These are phyloP conservation scores for Digitonthophagus gazella DNA, from an alignment of 2,888 invertebrate species.

Conservation along the genomic window DNA sequence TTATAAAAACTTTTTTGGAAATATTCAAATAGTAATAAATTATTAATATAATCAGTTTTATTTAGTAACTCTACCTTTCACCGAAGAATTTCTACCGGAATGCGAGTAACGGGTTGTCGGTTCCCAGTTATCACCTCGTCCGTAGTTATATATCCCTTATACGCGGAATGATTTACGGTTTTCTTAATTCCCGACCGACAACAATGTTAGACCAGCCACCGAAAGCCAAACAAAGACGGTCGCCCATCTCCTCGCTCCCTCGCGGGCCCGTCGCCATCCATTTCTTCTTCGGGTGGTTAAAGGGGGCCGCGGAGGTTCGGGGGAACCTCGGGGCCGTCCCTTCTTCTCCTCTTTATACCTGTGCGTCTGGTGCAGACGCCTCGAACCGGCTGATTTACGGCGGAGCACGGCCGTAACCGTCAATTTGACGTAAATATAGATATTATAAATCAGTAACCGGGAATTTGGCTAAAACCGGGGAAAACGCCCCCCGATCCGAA, in stretches of 20 bases:
- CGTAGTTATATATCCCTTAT: not conserved
- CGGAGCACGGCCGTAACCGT: constrained; percentile 33
- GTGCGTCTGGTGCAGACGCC: constrained; percentile 24
- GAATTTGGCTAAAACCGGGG: constrained; percentile 29
- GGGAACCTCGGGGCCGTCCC: constrained; percentile 3
- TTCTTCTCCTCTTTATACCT: constrained; percentile 32
- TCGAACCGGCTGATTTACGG: constrained; percentile 36
- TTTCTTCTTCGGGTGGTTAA: not conserved
- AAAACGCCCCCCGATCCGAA: not conserved
- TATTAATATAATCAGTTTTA: no score
- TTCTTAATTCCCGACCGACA: not conserved
- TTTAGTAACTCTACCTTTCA: no score
- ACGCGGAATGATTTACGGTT: not conserved
- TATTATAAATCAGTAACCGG: constrained; percentile 38
- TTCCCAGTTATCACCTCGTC: not conserved
- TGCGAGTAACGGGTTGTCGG: no score
- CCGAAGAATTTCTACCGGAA: no score
- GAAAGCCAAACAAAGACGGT: constrained; percentile 2
- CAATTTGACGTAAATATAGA: constrained; percentile 41
- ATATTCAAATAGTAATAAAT: no score
- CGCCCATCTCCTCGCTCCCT: not conserved
- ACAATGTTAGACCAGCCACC: not conserved
- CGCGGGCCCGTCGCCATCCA: not conserved
- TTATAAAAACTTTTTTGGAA: no score
- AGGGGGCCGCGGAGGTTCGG: constrained; percentile 26